Evolutionary conservation across 2,797 vertebrate species (phyloP).

Genomic region (Anguilla obscura): DNA sequence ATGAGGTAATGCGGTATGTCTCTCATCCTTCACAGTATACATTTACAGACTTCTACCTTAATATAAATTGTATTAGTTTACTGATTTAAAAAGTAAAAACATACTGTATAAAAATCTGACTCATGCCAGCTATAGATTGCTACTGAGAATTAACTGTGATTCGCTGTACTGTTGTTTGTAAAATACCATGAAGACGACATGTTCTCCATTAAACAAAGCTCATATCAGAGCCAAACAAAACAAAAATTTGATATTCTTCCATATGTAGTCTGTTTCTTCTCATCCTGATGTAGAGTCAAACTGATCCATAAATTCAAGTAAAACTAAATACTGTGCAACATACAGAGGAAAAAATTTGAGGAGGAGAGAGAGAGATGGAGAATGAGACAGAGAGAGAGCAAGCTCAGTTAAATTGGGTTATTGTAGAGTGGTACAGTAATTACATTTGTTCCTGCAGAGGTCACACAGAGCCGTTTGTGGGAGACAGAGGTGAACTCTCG

Average conservation of each 20-base stretch:
- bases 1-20: background rate
- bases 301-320: background rate
- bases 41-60: background rate
- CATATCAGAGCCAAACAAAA: background rate
- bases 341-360: background rate
- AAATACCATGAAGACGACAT: background rate
- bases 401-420: background rate
- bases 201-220: background rate
- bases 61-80: background rate
- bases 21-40: background rate
- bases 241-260: background rate
- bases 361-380: background rate
- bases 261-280: background rate
- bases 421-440: background rate
- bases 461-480: background rate
- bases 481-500: conserved; percentile 1
- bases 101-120: background rate
- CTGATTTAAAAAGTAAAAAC: background rate
- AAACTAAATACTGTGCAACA: background rate
- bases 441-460: background rate
- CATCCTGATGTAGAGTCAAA: background rate
- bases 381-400: background rate
- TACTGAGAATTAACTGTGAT: background rate
- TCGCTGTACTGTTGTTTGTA: background rate
- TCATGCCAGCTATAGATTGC: background rate